Percentiles rank a stretch among this genome's conserved stretches.
Conservation (phyloP, 2,797 vertebrate genomes). For the Carapus acus region DNA sequence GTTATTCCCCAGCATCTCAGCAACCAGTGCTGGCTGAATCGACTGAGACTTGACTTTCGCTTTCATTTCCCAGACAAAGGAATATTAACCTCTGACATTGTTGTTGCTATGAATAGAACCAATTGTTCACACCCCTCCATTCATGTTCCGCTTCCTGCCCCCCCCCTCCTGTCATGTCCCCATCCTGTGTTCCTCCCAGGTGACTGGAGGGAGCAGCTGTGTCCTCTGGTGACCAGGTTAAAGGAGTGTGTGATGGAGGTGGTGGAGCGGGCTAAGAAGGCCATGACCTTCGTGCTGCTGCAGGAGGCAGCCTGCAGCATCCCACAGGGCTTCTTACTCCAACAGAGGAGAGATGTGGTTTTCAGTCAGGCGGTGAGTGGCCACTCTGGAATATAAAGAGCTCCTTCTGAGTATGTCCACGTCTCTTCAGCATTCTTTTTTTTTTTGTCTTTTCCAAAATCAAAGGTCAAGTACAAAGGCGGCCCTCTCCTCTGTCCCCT, state of each 20-base stretch:
- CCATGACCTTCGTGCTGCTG: conserved; percentile 92
- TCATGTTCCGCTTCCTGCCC: no score
- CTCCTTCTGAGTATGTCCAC: not conserved
- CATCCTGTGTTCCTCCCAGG: conserved; percentile 52
- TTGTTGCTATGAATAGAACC: not conserved
- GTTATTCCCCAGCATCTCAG: not conserved
- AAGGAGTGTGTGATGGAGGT: conserved; percentile 91
- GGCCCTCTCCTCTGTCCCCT: no score
- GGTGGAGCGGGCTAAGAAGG: conserved; percentile 84
- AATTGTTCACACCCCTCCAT: conserved; percentile 5
- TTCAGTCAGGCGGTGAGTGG: conserved; percentile 94
- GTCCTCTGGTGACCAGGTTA: conserved; percentile 80
- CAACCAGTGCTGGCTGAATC: conserved; percentile 4
- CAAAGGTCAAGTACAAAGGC: no score
- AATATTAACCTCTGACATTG: not conserved
- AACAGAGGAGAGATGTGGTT: conserved; percentile 88
- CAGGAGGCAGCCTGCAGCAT: conserved; percentile 91
- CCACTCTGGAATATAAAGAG: conserved; percentile 7
- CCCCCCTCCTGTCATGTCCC: not conserved
- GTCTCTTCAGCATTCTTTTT: not conserved
- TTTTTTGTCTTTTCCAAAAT: not conserved
- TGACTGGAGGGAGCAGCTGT: conserved; percentile 88
- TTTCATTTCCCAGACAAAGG: not conserved
- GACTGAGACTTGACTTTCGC: conserved; percentile 1
- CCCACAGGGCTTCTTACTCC: conserved; percentile 87